These are phyloP conservation scores for Macrobrachium nipponense DNA, from an alignment of 1,140 invertebrate genomes.

Conservation along the genomic window DNA sequence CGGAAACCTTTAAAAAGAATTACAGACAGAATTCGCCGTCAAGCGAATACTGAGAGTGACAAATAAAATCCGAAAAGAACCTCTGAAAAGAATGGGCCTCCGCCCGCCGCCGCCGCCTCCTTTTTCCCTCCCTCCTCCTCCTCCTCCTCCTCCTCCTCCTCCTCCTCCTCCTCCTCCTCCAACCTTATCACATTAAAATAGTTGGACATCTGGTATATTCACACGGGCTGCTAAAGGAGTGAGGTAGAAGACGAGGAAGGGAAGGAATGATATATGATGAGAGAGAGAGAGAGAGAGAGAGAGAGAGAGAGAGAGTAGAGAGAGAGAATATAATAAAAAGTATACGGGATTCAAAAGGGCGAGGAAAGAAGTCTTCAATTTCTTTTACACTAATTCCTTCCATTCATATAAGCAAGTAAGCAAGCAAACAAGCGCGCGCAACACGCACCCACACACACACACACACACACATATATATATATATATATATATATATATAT, in stretches of 20 bases:
- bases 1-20: background rate
- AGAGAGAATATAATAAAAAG: background rate
- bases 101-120: no score
- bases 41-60: background rate
- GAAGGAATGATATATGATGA: background rate
- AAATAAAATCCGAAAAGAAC: no score
- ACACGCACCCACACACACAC: background rate
- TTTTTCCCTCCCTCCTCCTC: no score
- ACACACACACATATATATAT: background rate
- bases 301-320: background rate
- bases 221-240: background rate
- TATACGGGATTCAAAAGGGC: background rate
- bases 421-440: background rate
- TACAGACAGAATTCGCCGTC: conserved; percentile 13
- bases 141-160: no score
- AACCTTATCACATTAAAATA: background rate
- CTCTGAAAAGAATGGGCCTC: no score
- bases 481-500: no score
- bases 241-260: background rate
- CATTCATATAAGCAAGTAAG: background rate
- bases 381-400: no score
- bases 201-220: background rate
- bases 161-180: no score
- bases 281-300: background rate
- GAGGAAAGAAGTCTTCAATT: no score